A percentile compares a stretch with the other conserved stretches of the same genome.
Conservation (phyloP, 1,140 invertebrate genomes). For the Scaptodrosophila lebanonensis region DNA sequence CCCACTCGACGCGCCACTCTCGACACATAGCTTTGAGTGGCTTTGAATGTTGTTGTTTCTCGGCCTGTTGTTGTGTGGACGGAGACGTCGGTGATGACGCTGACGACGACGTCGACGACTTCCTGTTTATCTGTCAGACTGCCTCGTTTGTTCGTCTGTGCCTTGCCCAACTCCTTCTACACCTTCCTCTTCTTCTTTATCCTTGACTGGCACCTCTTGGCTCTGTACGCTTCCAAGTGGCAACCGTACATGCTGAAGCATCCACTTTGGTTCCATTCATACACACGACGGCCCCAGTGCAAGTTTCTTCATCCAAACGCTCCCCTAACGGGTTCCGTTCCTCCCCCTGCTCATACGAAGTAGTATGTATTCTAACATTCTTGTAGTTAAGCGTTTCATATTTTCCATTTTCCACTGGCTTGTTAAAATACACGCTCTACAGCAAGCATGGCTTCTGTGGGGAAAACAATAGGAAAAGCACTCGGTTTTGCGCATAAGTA, state of each 20-base stretch:
- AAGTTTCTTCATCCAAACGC: no score
- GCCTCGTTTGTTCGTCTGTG: background rate
- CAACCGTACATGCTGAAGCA: conserved; percentile 71
- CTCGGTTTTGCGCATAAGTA: no score
- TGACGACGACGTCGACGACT: conserved; percentile 48
- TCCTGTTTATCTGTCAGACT: conserved; percentile 72
- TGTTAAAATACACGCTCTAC: conserved; percentile 14
- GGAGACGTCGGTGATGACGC: conserved; percentile 32
- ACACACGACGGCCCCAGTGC: conserved; percentile 31
- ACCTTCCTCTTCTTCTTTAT: conserved; percentile 28
- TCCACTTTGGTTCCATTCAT: conserved; percentile 70
- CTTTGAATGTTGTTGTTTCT: no score
- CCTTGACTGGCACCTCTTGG: conserved; percentile 25
- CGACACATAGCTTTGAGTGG: conserved; percentile 65
- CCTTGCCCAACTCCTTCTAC: conserved; percentile 1
- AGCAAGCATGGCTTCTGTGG: conserved; percentile 14
- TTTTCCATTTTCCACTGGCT: conserved; percentile 23
- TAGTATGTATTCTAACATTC: conserved; percentile 6
- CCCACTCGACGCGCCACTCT: conserved; percentile 60
- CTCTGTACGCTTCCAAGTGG: conserved; percentile 44
- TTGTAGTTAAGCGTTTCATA: conserved; percentile 59
- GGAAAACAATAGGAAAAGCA: conserved; percentile 18
- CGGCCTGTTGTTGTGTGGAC: no score
- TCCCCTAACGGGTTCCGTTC: conserved; percentile 19
- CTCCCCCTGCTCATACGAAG: background rate